phyloP scores from a whole-genome alignment of 2,888 invertebrate genomes.

The Caenorhabditis afra region DNA sequence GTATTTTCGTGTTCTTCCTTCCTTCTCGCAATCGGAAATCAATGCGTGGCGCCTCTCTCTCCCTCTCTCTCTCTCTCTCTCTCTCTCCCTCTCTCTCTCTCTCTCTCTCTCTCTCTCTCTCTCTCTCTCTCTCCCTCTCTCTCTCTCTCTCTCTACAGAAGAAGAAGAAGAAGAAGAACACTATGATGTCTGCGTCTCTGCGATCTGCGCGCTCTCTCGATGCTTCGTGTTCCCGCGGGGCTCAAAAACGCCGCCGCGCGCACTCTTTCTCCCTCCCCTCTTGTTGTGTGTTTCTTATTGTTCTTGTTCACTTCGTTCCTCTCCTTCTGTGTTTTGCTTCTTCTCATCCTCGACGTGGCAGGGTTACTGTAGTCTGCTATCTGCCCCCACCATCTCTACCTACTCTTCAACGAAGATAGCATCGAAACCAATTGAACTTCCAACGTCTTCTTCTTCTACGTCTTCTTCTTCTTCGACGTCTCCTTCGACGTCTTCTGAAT shows the following conservation, averaged over 20 bases:
- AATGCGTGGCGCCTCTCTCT: conserved; percentile 31
- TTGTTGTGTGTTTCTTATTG: conserved; percentile 39
- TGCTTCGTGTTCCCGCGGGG: conserved; percentile 31
- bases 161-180: too few species aligned
- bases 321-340: conserved; percentile 27
- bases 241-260: conserved; percentile 42
- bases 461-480: too few species aligned
- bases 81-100: too few species aligned
- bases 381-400: neutral
- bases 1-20: conserved; percentile 4
- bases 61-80: neutral
- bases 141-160: too few species aligned
- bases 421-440: neutral
- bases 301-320: conserved; percentile 32
- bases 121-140: too few species aligned
- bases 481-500: neutral
- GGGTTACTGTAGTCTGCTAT: conserved; percentile 2
- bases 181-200: conserved; percentile 22
- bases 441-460: neutral
- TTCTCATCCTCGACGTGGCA: conserved; percentile 8
- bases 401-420: neutral
- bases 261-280: conserved; percentile 6
- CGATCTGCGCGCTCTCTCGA: conserved; percentile 33
- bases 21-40: conserved; percentile 37
- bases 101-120: too few species aligned